Base-by-base conservation (phyloP, 2,113 vertebrate species). In the Piliocolobus tephrosceles region DNA sequence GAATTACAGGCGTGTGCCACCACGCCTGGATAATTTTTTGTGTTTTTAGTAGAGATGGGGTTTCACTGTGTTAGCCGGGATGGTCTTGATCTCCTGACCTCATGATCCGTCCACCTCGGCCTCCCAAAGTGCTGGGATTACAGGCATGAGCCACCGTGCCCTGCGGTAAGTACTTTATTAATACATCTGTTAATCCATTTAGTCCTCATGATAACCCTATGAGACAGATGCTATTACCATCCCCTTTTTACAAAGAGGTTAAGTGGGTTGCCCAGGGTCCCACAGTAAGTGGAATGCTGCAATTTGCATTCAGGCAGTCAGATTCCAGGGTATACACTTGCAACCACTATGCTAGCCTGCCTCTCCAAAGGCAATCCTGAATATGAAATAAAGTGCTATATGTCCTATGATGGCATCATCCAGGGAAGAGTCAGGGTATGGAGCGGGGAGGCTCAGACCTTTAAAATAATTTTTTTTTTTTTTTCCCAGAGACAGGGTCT, bases 1-100 rank as follows among this genome's bases (percentile, higher is more conserved):
- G 52, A 18, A 7, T 7, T 55, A 20, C 18, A 55, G 52, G 52
- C 0, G 6, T 18, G 2, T 0, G 2, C 18, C 18, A 55, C 52
- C 52, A 55, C 2, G 18, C 52, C 52, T 17, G 52, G 52, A 55
- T 55, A 55, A 20, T 20, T 55, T 55, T 55, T 55, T 55, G 52
- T 55, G 8, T 55, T 55, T 55, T 55, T 55, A 55, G 52, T 55
- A 55, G 52, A 55, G 18, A 55, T 17, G 18, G 52, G 18, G 52
- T 55, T 55, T 55, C 52, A 55, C 18, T 20, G 52, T 55, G 52
- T 55, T 55, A 55, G 18, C 52, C 18, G 20, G 52, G 52, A 55
- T 55, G 52, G 52, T 55, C 18, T 55, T 2, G 52, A 55, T 55
- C 18, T 55, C 52, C 52, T 55, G 18, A 55, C 52, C 52, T 55